A percentile compares a stretch with the other conserved stretches of the same genome.
phyloP scores from a whole-genome alignment of 1,140 invertebrate species.

The Drosophila equinoxialis region DNA sequence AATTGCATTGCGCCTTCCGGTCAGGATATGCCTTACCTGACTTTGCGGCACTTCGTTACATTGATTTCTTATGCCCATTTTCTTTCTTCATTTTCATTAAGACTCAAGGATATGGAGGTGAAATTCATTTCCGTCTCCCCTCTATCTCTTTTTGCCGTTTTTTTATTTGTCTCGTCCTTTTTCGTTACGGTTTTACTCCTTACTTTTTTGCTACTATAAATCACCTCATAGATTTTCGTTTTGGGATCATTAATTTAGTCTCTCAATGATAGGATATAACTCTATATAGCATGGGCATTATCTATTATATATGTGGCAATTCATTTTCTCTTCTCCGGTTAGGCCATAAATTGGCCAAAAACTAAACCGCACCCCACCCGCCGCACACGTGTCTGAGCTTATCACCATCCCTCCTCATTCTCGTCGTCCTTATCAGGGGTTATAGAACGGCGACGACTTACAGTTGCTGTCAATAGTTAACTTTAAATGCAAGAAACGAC shows the following conservation, averaged over 20 bases:
- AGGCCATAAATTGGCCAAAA: slow-evolving; percentile 32
- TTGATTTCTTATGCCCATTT: slow-evolving; percentile 11
- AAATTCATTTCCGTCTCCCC: background rate
- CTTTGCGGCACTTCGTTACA: slow-evolving; percentile 5
- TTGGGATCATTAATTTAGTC: slow-evolving; percentile 68
- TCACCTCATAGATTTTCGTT: slow-evolving; percentile 30
- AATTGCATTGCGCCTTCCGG: slow-evolving; percentile 4
- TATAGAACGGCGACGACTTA: slow-evolving; percentile 14
- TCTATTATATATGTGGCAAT: slow-evolving; percentile 31
- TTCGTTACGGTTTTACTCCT: slow-evolving; percentile 1
- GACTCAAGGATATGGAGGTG: background rate
- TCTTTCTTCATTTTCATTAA: background rate
- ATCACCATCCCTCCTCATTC: slow-evolving; percentile 20
- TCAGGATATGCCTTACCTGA: background rate
- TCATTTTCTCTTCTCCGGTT: slow-evolving; percentile 16
- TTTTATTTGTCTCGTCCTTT: background rate
- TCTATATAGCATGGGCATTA: slow-evolving; percentile 5
- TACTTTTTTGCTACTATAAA: slow-evolving; percentile 42
- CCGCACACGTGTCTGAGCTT: slow-evolving; percentile 18
- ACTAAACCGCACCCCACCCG: slow-evolving; percentile 10
- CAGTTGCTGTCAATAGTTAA: slow-evolving; percentile 31
- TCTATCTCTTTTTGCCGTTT: slow-evolving; percentile 9
- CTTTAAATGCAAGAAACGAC: slow-evolving; percentile 10
- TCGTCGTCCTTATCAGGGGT: slow-evolving; percentile 34
- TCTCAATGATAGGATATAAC: slow-evolving; percentile 35